Base-by-base conservation (phyloP, 2,113 vertebrate species). In the Apteryx mantelli region DNA sequence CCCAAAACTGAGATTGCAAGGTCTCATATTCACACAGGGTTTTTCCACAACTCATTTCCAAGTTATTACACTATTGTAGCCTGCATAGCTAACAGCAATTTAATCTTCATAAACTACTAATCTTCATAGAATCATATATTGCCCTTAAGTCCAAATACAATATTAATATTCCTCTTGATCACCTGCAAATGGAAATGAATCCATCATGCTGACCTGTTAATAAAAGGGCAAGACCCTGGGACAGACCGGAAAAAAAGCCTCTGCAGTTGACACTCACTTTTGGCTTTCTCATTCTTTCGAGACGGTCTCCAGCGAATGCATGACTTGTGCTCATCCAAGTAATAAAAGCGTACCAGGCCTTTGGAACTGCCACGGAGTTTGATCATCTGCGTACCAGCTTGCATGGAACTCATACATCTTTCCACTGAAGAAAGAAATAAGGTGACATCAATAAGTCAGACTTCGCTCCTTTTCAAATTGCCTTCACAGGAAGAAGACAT, bases 261-360 rank as follows among this genome's bases (percentile, higher is more conserved):
- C 48, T 58, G 63, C 22, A 42, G 44, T 2, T 63, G 25, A 56
- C n/a, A 98, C 99, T 99, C 97, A 99, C 99, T 99, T 97, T 99
- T 99, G 92, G 99, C 99, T 91, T 99, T 99, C 97, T 99, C 99
- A 15, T 99, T 99, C 97, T 99, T 99, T 61, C 99, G 98, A 1
- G 99, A 99, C 1, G 99, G 99, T 89, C 99, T 98, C 99, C 99
- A 99, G 93, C 99, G 99, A 91, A 99, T 99, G 87, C 99, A 99
- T 16, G 99, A 99, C 92, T 99, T 99, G 97, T 99, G 99, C 58
- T 99, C 98, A 6, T 99, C 99, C 98, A 99, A 92, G 96, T 98
- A 99, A 95, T 99, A 99, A 98, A 99, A 99, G 13, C 99, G 99
- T 61, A 99, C 98, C 73, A 99, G 97, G 26, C 99, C 99, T 96